Conservation (phyloP, 2,113 vertebrate species). For the Chloropsis hardwickii region DNA sequence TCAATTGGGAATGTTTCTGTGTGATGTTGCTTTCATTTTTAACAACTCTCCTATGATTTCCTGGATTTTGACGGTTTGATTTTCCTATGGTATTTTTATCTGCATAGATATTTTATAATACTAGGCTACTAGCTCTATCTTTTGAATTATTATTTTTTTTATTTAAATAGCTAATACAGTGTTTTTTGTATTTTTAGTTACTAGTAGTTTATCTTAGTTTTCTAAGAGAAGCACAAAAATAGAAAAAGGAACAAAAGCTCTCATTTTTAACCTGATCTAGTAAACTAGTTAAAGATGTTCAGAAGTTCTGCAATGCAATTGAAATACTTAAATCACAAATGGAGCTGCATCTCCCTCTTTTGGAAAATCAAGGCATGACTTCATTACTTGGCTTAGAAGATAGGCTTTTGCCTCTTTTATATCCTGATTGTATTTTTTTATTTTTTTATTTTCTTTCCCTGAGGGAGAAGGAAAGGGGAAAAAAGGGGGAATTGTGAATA, state of each 20-base stretch:
- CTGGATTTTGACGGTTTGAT: not conserved
- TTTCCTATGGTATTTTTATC: not conserved
- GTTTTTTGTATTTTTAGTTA: not conserved
- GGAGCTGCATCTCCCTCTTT: constrained; percentile 75
- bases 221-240: not conserved
- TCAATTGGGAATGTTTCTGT: not conserved
- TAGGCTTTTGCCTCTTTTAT: not conserved
- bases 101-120: not conserved
- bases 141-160: not conserved
- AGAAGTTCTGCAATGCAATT: not conserved
- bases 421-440: not conserved
- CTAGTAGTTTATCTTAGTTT: not conserved
- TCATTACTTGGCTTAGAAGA: constrained; percentile 8
- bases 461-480: not conserved
- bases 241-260: not conserved
- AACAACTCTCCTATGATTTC: not conserved
- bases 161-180: not conserved
- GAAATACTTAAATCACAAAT: constrained; percentile 9
- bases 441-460: not conserved
- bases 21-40: not conserved
- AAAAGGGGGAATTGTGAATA: not conserved
- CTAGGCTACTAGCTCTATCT: not conserved
- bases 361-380: constrained; percentile 62
- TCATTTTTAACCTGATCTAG: not conserved
- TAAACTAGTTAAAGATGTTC: not conserved